These are phyloP conservation scores for Hippolais icterina DNA, from an alignment of 2,113 vertebrate genomes.

Conservation along the genomic window DNA sequence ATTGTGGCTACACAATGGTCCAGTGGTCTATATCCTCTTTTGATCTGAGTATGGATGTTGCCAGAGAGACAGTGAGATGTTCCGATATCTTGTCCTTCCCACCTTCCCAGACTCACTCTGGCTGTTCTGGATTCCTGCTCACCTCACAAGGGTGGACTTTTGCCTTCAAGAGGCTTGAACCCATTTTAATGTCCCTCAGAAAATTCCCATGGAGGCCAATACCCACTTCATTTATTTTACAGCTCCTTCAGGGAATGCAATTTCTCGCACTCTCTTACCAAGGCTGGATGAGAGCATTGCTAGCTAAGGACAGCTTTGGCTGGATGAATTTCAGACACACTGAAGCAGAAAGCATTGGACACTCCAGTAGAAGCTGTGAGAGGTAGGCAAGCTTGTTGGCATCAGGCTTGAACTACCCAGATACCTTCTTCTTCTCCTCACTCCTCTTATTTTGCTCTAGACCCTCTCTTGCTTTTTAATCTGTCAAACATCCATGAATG, in stretches of 20 bases:
- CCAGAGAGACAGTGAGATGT: background rate
- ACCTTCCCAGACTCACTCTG: background rate
- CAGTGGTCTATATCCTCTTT: background rate
- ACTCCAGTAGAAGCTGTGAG: background rate
- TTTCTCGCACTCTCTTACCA: background rate
- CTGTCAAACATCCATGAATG: background rate
- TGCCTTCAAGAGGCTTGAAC: background rate
- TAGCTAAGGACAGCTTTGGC: background rate
- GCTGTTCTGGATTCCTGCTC: background rate
- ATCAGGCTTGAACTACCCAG: background rate
- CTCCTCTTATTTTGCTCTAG: background rate
- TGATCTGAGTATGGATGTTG: background rate
- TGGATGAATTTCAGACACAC: background rate
- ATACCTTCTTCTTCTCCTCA: background rate
- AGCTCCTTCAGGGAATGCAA: background rate
- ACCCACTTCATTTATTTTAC: background rate
- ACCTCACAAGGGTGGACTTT: background rate
- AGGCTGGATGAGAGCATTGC: background rate
- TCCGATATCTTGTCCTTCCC: rapidly evolving
- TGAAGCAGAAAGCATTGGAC: background rate
- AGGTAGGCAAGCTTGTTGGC: background rate
- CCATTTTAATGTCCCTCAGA: background rate
- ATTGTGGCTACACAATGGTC: background rate
- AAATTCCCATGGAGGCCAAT: background rate
- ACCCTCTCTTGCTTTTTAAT: background rate